A percentile compares a stretch with the other conserved stretches of the same genome.
phyloP scores from a whole-genome alignment of 37 sponge, comb jelly and placozoan species.

The Beroe ovata region DNA sequence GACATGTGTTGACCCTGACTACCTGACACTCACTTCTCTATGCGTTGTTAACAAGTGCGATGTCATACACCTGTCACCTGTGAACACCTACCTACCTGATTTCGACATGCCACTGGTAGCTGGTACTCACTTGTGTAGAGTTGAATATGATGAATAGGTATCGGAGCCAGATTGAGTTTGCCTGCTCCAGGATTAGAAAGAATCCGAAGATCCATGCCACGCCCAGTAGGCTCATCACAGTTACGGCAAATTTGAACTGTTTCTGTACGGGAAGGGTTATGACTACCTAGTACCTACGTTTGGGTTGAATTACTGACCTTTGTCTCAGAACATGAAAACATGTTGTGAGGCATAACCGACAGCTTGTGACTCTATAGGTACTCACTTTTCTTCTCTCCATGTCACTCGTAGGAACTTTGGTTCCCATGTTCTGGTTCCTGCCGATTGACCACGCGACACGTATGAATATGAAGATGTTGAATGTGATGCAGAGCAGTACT shows the following conservation, averaged over 20 bases:
- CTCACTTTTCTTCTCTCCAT: conserved; percentile 38
- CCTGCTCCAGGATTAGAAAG: conserved; percentile 16
- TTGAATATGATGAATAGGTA: conserved; percentile 56
- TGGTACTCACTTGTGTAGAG: conserved; percentile 44
- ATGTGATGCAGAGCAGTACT: conserved; percentile 17
- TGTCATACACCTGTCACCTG: no score
- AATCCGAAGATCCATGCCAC: conserved; percentile 55
- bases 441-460: not conserved
- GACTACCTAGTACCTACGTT: no score
- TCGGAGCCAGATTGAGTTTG: conserved; percentile 31
- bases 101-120: no score
- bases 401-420: conserved; percentile 1
- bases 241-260: conserved; percentile 50
- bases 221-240: conserved; percentile 50
- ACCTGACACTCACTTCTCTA: no score
- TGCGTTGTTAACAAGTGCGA: no score
- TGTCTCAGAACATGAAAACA: no score
- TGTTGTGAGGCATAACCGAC: no score
- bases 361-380: no score
- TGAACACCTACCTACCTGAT: no score
- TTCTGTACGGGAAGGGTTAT: not conserved
- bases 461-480: conserved; percentile 67
- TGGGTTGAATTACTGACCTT: no score
- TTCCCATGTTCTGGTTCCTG: not conserved
- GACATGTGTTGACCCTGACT: not conserved